Evolutionary conservation across 2,888 invertebrate species (phyloP).

Genomic region (Plemyria rubiginata): DNA sequence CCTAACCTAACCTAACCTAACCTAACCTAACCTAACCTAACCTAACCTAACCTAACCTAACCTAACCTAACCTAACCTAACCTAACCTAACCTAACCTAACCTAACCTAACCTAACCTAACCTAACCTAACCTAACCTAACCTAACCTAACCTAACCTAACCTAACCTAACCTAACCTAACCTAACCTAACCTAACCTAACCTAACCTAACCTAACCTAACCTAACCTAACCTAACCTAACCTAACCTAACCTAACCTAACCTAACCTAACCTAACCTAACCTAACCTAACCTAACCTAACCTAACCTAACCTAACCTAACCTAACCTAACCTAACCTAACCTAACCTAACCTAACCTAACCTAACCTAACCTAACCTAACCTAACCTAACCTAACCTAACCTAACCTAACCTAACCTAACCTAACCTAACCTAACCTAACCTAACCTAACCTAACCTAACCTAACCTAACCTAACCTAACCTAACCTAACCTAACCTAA

Average conservation of each 20-base stretch:
- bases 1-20: constrained; percentile 27
- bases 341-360: constrained; percentile 12
- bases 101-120: constrained; percentile 28
- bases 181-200: constrained; percentile 21
- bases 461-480: constrained; percentile 32
- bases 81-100: constrained; percentile 21
- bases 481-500: constrained; percentile 29
- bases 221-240: constrained; percentile 26
- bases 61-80: constrained; percentile 19
- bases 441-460: constrained; percentile 37
- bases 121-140: constrained; percentile 28
- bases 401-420: constrained; percentile 40
- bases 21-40: constrained; percentile 26
- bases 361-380: constrained; percentile 33
- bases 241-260: constrained; percentile 30
- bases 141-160: constrained; percentile 22
- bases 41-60: constrained; percentile 28
- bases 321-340: constrained; percentile 11
- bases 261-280: constrained; percentile 27
- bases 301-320: constrained; percentile 29
- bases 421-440: constrained; percentile 38
- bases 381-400: constrained; percentile 41
- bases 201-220: constrained; percentile 29
- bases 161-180: constrained; percentile 25
- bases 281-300: constrained; percentile 25